phyloP scores from a whole-genome alignment of 1,140 invertebrate genomes.

The Drosophila gunungcola region DNA sequence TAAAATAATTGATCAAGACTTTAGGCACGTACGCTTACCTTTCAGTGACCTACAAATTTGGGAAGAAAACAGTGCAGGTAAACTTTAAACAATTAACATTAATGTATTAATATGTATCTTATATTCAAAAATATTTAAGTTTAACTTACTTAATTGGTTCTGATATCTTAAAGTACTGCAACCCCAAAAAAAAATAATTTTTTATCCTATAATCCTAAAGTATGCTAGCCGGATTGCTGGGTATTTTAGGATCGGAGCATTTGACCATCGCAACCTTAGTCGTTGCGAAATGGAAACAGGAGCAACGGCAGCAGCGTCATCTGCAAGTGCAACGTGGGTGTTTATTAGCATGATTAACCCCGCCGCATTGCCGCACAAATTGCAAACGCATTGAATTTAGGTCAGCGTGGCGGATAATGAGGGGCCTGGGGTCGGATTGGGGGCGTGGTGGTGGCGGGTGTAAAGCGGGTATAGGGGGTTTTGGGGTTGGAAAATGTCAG shows the following conservation, averaged over 20 bases:
- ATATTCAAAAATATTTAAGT: too few species aligned
- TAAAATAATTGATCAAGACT: too few species aligned
- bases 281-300: slow-evolving; percentile 19
- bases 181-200: too few species aligned
- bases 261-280: not conserved
- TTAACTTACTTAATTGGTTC: too few species aligned
- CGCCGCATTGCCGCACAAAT: slow-evolving; percentile 60
- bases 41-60: too few species aligned
- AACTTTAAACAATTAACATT: too few species aligned
- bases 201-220: not conserved
- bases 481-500: slow-evolving; percentile 23
- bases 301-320: slow-evolving; percentile 25
- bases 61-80: too few species aligned
- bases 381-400: slow-evolving; percentile 59
- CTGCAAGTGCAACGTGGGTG: slow-evolving; percentile 66
- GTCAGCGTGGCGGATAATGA: slow-evolving; percentile 41
- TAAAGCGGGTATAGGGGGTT: not conserved
- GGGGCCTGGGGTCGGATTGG: slow-evolving; percentile 14
- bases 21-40: too few species aligned
- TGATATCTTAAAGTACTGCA: too few species aligned
- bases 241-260: not conserved
- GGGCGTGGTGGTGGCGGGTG: slow-evolving; percentile 10
- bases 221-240: not conserved
- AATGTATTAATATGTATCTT: too few species aligned
- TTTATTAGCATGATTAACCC: slow-evolving; percentile 81